phyloP scores from a whole-genome alignment of 1,140 invertebrate genomes.

The Nixonia krombeini region DNA sequence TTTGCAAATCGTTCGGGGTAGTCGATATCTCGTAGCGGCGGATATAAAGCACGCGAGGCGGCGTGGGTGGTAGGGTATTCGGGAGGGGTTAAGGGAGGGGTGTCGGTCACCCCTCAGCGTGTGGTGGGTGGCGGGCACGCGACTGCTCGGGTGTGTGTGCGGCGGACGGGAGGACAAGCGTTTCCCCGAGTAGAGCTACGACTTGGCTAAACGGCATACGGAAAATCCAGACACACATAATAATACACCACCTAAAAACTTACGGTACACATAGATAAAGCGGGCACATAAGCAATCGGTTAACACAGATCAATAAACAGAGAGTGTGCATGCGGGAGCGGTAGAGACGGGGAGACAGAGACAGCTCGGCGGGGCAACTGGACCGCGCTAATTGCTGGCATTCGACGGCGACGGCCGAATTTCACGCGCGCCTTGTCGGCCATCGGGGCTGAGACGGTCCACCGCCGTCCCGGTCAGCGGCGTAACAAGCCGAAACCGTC shows the following conservation, averaged over 20 bases:
- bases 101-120: no score
- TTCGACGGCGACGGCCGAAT: neutral
- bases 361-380: neutral
- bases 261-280: constrained; percentile 25
- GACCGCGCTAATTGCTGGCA: neutral
- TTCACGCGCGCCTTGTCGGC: no score
- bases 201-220: constrained; percentile 15
- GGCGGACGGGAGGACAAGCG: constrained; percentile 29
- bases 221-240: constrained; percentile 25
- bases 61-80: no score
- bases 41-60: no score
- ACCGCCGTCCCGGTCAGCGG: neutral
- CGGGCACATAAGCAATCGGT: constrained; percentile 25
- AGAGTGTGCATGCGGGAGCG: neutral
- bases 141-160: no score
- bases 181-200: constrained; percentile 25
- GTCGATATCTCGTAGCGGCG: no score
- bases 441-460: no score
- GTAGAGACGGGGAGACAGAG: neutral
- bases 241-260: constrained; percentile 29
- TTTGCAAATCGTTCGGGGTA: constrained; percentile 25
- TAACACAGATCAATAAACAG: constrained; percentile 10
- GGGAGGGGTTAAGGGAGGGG: no score
- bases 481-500: neutral
- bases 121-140: no score